These are phyloP conservation scores for Linyphia triangularis DNA, from an alignment of 2,888 invertebrate species.

Conservation along the genomic window DNA sequence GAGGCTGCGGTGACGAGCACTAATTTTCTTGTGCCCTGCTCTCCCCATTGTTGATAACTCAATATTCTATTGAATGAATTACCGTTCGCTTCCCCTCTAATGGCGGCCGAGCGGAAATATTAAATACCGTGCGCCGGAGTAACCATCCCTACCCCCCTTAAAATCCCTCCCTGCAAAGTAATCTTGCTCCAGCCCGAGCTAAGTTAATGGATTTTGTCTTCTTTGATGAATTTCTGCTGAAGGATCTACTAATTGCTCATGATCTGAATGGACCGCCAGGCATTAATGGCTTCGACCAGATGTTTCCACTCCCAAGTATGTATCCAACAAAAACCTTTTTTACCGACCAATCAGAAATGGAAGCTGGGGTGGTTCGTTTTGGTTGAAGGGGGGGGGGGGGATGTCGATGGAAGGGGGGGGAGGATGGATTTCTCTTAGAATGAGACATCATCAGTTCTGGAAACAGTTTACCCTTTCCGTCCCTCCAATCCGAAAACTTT, in stretches of 20 bases:
- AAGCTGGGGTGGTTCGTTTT: conserved; percentile 19
- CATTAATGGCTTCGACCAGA: conserved; percentile 73
- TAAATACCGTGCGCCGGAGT: conserved; percentile 72
- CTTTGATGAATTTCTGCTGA: conserved; percentile 76
- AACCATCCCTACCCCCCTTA: conserved; percentile 24
- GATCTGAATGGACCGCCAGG: conserved; percentile 75
- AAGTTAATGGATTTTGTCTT: conserved; percentile 76
- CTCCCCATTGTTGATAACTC: conserved; percentile 75
- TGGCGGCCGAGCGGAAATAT: conserved; percentile 75
- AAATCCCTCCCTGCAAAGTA: conserved; percentile 47
- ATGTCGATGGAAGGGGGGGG: conserved; percentile 31
- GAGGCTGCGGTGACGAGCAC: conserved; percentile 73
- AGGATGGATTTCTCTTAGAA: conserved; percentile 3
- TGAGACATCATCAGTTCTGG: conserved; percentile 21
- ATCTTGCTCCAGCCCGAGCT: conserved; percentile 59
- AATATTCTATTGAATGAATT: conserved; percentile 75
- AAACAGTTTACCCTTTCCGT: conserved; percentile 67
- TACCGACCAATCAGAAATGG: conserved; percentile 66
- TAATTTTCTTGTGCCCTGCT: conserved; percentile 71
- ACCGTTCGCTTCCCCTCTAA: conserved; percentile 71
- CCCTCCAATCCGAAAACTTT: conserved; percentile 37
- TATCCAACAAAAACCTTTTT: conserved; percentile 74
- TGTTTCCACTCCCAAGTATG: conserved; percentile 73
- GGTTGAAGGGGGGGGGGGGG: not conserved
- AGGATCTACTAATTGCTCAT: conserved; percentile 75